These are phyloP conservation scores for Panthera leo DNA, from an alignment of 2,113 vertebrate species.

Conservation along the genomic window DNA sequence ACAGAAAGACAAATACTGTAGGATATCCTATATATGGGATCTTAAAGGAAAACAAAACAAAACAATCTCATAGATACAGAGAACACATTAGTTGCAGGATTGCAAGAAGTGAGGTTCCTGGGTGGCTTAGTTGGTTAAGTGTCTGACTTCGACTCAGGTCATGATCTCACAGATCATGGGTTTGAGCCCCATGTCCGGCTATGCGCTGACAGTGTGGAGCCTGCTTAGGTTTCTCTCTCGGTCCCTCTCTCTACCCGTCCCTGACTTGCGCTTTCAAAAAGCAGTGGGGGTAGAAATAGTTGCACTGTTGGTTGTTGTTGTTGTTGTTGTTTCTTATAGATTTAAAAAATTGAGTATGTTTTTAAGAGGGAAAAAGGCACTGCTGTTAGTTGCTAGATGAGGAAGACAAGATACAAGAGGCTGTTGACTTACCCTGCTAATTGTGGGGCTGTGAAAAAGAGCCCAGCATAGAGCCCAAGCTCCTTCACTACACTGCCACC, in stretches of 20 bases:
- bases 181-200: too few species aligned
- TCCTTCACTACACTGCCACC: fast-evolving
- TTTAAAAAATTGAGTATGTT: neutral
- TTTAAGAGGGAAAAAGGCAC: neutral
- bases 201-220: too few species aligned
- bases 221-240: too few species aligned
- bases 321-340: neutral
- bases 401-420: neutral
- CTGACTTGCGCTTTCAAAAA: neutral
- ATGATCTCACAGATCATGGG: too few species aligned
- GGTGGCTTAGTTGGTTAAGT: too few species aligned
- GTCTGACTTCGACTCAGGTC: too few species aligned
- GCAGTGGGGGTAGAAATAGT: neutral
- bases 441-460: neutral
- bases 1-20: neutral
- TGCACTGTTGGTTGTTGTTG: neutral
- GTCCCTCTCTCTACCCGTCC: too few species aligned
- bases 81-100: neutral
- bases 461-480: neutral
- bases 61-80: neutral
- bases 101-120: neutral
- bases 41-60: neutral
- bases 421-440: neutral
- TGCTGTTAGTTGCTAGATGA: neutral
- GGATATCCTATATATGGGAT: neutral